Evolutionary conservation across 2,888 invertebrate species (phyloP), one percentile per base, ranked within the genome.

Genomic region (Nemotelus nigrinus): DNA sequence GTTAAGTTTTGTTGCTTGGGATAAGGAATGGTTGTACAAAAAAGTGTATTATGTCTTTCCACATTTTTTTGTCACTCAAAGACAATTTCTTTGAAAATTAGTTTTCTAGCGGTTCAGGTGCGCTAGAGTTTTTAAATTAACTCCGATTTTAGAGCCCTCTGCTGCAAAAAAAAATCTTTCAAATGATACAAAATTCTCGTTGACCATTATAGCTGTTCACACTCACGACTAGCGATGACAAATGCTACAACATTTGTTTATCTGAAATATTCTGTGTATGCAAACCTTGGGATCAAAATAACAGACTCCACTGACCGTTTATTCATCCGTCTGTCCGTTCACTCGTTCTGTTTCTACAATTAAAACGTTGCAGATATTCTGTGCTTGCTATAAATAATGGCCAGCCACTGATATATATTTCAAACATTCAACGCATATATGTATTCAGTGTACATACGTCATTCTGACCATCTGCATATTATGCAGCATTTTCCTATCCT

Each of bases 301-400:
- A 71, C 71, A 55, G 57, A 71, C 71, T 71, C 57, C 25, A n/a
- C 55, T 41, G 44, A 10, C 43, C 58, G 58, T 58, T 58, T n/a
- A n/a, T 8, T 58, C 58, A n/a, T n/a, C 58, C 58, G 58, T 58
- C n/a, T n/a, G 39, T 65, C 41, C 3, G 65, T 65, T 47, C 47
- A 44, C 10, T 47, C 47, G 45, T 10, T 25, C 45, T 5, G 55
- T 43, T 57, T 41, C 71, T 71, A 71, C 71, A 71, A 71, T 71
- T 71, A 71, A 71, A 71, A 71, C 44, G 71, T 71, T 71, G 71
- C 71, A 71, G 71, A 71, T 71, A 71, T 71, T 55, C 55, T 45
- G 55, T 44, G n/a, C 45, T 55, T 3, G 55, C 10, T 53, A 41
- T 55, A 55, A 55, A 71, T 41, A 55, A 53, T 71, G 71, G 71